A percentile compares a stretch with the other conserved stretches of the same genome.
Evolutionary conservation across 2,888 invertebrate genomes (phyloP).

Genomic region (Acheta domesticus): DNA sequence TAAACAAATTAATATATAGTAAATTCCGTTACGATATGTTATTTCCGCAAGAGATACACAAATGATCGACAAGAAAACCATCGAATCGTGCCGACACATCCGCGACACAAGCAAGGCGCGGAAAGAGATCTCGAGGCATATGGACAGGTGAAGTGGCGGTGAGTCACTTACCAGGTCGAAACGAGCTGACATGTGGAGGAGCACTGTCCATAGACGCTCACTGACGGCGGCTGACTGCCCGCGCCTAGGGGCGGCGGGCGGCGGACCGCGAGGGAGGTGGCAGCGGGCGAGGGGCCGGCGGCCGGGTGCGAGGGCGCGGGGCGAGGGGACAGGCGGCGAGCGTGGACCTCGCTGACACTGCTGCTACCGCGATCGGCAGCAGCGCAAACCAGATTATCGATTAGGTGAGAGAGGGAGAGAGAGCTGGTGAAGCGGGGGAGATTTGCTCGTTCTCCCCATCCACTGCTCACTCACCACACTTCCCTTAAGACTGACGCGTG

Average conservation of each 20-base stretch:
- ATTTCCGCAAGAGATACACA: no score
- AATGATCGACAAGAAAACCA: no score
- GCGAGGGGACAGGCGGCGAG: background rate
- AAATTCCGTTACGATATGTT: no score
- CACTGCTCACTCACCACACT: no score
- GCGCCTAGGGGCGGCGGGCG: background rate
- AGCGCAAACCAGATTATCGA: slow-evolving; percentile 35
- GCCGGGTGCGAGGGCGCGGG: no score
- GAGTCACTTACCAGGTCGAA: slow-evolving; percentile 2
- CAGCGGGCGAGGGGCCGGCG: no score
- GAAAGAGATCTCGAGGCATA: background rate
- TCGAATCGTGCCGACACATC: no score
- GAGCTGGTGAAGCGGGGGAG: no score
- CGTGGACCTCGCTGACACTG: background rate
- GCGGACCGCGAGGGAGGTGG: background rate
- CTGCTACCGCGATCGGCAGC: slow-evolving; percentile 33
- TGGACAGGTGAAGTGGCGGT: background rate
- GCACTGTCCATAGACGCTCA: slow-evolving; percentile 4
- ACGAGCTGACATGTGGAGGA: background rate
- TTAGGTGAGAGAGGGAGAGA: slow-evolving; percentile 29
- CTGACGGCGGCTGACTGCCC: background rate
- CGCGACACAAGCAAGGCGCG: no score
- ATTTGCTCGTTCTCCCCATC: no score
- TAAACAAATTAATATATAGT: no score
- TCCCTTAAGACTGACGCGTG: no score